phyloP scores from a whole-genome alignment of 2,888 invertebrate genomes.

The Ormyrus thymus region DNA sequence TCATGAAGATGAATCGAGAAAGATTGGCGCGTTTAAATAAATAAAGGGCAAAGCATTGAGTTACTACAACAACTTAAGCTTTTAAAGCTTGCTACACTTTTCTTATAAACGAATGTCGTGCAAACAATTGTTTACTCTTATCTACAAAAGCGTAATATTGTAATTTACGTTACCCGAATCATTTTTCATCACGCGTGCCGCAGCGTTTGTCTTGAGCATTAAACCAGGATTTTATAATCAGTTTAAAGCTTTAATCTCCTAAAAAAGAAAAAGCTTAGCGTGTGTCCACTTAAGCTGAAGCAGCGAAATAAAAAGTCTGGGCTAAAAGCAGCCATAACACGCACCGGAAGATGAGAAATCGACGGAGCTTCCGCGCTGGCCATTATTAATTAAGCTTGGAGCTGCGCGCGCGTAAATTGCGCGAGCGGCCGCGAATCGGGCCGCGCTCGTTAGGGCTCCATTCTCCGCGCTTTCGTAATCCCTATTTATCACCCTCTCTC shows the following conservation, averaged over 20 bases:
- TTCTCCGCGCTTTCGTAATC: conserved; percentile 31
- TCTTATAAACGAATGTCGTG: no score
- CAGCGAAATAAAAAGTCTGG: no score
- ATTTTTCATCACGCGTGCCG: no score
- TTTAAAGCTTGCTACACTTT: no score
- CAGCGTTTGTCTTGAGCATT: no score
- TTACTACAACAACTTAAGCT: not conserved
- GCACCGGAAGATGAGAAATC: conserved; percentile 12
- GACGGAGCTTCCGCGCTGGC: not conserved
- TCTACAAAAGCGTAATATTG: no score
- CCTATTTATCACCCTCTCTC: conserved; percentile 37
- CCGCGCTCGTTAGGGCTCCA: conserved; percentile 13
- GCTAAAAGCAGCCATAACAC: no score
- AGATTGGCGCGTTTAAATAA: not conserved
- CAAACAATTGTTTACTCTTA: no score
- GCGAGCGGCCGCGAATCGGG: conserved; percentile 11
- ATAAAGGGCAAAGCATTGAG: not conserved
- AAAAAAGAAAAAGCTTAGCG: no score
- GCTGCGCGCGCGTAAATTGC: conserved; percentile 1
- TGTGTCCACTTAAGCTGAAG: no score
- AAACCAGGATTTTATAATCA: no score
- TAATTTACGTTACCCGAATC: not conserved
- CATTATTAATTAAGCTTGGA: conserved; percentile 14
- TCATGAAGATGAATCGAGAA: not conserved
- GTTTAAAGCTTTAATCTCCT: no score